Base-by-base conservation (phyloP, 2,888 invertebrate species). In the Seira ritae region DNA sequence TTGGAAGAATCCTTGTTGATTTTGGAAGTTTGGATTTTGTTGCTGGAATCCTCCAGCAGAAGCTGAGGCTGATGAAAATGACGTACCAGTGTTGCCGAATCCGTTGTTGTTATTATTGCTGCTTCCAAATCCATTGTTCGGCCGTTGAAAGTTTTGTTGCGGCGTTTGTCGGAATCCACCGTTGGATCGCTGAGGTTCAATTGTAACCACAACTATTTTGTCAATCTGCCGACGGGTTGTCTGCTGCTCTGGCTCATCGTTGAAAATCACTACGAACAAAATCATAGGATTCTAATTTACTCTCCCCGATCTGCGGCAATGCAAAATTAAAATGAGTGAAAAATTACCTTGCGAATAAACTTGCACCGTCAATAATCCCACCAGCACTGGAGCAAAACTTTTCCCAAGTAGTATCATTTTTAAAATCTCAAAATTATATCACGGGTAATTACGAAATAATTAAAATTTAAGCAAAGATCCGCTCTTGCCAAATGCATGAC, bases 231-330 rank as follows among this genome's bases (percentile, higher is more conserved):
- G 68, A 4, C 73, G 55, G 0, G 79, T 62, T 15, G 80, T 70
- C 12, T 42, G 71, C 42, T 74, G 69, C 8, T 68, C 66, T 17
- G 80, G 78, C 1, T 80, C 81, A 65, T 88, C 87, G 3, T 87
- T 86, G 46, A 88, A 88, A 17, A 85, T 60, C 2, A 88, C 87
- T 88, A 66, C 2, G n/a, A 80, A 70, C 17, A 50, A 20, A 20
- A 74, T n/a, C n/a, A n/a, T n/a, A n/a, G n/a, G n/a, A n/a, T n/a
- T n/a, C n/a, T n/a, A n/a, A n/a, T n/a, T n/a, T n/a, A n/a, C n/a
- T n/a, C n/a, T n/a, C n/a, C n/a, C n/a, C n/a, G n/a, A n/a, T n/a
- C n/a, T n/a, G n/a, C n/a, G n/a, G n/a, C n/a, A n/a, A n/a, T 17
- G 60, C 20, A 15, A 42, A 22, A 46, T 17, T 42, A 67, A 69